Evolutionary conservation across 2,113 vertebrate genomes (phyloP).

Genomic region (Centrocercus urophasianus): DNA sequence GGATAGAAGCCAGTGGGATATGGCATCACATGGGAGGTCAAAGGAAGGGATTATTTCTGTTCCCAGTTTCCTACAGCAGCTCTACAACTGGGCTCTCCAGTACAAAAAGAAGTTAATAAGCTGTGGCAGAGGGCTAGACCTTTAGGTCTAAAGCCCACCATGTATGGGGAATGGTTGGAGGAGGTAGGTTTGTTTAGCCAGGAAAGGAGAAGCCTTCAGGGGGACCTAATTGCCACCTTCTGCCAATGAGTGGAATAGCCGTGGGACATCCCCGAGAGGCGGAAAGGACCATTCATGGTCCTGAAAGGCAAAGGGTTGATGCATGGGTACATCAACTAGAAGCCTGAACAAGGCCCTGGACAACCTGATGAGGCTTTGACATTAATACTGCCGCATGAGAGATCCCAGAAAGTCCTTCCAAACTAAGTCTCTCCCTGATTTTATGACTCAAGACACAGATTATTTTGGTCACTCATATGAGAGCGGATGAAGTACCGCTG

Average conservation of each 20-base stretch:
- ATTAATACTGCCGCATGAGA: not conserved
- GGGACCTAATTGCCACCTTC: not conserved
- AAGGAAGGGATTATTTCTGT: not conserved
- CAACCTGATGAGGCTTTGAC: not conserved
- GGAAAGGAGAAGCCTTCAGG: not conserved
- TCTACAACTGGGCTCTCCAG: not conserved
- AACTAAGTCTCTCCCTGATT: not conserved
- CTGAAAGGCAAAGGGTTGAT: not conserved
- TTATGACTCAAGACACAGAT: accelerated
- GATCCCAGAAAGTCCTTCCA: not conserved
- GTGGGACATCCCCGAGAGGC: not conserved
- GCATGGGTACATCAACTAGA: not conserved
- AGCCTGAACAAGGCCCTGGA: not conserved
- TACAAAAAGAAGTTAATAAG: not conserved
- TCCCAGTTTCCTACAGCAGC: not conserved
- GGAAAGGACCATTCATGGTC: not conserved
- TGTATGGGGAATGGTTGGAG: not conserved
- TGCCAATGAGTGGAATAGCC: not conserved
- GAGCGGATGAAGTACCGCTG: accelerated
- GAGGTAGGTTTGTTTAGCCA: not conserved
- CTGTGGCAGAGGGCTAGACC: not conserved
- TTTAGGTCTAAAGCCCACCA: not conserved
- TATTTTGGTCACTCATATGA: not conserved
- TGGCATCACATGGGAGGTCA: not conserved
- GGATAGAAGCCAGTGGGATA: not conserved